Conservation (phyloP, 2,113 vertebrate species). For the Micronycteris hirsuta region DNA sequence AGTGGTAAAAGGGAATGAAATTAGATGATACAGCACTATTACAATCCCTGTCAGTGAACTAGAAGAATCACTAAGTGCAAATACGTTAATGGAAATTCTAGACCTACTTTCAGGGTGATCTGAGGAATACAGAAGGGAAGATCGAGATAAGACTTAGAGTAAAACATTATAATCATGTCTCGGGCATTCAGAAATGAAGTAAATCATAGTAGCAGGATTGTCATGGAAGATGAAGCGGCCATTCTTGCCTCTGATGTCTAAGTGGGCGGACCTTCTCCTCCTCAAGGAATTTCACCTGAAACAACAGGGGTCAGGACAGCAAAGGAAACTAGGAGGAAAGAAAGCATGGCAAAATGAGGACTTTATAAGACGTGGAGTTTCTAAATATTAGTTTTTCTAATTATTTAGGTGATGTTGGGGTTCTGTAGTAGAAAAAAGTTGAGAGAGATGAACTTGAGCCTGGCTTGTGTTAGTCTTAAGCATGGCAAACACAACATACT, state of each 20-base stretch:
- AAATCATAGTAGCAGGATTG: not conserved
- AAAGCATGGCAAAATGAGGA: not conserved
- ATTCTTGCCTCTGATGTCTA: not conserved
- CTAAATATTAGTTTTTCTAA: not conserved
- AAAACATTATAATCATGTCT: not conserved
- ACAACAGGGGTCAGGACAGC: not conserved
- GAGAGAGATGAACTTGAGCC: not conserved
- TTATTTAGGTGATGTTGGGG: not conserved
- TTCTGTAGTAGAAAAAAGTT: not conserved
- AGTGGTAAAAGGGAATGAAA: slow-evolving; percentile 82
- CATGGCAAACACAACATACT: not conserved
- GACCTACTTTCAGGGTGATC: slow-evolving; percentile 46
- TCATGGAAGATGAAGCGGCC: not conserved
- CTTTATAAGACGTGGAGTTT: not conserved
- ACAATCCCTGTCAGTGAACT: slow-evolving; percentile 75
- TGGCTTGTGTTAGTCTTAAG: not conserved
- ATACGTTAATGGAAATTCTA: slow-evolving; percentile 51
- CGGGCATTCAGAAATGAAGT: not conserved
- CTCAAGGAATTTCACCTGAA: not conserved
- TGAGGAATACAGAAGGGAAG: not conserved
- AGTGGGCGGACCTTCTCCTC: not conserved
- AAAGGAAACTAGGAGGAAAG: not conserved
- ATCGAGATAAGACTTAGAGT: not conserved
- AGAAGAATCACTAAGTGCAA: slow-evolving; percentile 60
- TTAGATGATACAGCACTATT: slow-evolving; percentile 76